A percentile compares a stretch with the other conserved stretches of the same genome.
phyloP scores from a whole-genome alignment of 1,140 invertebrate genomes.

The Heliothis virescens region DNA sequence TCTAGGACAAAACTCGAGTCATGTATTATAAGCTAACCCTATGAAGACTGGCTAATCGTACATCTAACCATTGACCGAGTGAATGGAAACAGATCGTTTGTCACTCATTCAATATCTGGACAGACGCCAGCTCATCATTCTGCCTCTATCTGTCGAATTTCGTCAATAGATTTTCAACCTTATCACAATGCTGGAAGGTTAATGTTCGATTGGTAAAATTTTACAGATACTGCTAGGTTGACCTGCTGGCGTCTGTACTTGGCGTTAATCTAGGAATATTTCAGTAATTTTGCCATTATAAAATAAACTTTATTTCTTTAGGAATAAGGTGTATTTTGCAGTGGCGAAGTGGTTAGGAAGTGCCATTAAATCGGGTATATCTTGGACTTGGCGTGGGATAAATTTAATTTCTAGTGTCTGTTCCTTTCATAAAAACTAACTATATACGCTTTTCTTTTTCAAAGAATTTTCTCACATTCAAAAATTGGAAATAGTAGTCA shows the following conservation, averaged over 20 bases:
- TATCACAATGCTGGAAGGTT: too few relatives aligned
- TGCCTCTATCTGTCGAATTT: neutral
- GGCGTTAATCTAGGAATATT: too few relatives aligned
- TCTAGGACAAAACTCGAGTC: conserved; percentile 42
- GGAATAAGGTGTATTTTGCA: too few relatives aligned
- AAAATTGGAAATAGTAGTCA: neutral
- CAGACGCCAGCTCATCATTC: neutral
- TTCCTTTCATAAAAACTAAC: neutral
- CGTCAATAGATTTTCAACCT: too few relatives aligned
- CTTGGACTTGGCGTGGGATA: conserved; percentile 9
- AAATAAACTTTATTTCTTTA: too few relatives aligned
- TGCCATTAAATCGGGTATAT: neutral
- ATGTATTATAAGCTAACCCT: conserved; percentile 51
- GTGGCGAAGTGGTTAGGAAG: too few relatives aligned
- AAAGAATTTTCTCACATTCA: too few relatives aligned
- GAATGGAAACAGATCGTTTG: conserved; percentile 2
- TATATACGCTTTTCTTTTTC: neutral
- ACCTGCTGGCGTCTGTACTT: too few relatives aligned
- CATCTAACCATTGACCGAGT: conserved; percentile 14
- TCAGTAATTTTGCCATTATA: too few relatives aligned
- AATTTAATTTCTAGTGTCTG: neutral
- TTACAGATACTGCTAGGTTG: too few relatives aligned
- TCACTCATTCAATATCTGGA: neutral
- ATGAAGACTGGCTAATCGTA: conserved; percentile 51
- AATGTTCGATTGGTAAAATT: too few relatives aligned